Conservation (phyloP, 2,888 invertebrate species). For the Nephrotoma appendiculata region DNA sequence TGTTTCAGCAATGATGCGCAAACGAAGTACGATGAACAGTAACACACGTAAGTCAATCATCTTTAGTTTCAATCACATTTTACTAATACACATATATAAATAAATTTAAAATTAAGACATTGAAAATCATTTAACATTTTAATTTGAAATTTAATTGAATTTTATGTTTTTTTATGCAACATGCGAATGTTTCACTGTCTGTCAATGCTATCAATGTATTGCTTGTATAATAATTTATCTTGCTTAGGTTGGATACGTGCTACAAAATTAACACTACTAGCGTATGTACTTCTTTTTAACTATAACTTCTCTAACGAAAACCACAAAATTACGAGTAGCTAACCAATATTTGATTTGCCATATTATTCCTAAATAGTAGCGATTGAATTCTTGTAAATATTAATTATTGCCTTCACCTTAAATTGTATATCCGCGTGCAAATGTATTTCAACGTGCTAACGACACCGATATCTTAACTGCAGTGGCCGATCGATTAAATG, state of each 20-base stretch:
- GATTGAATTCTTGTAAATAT: not conserved
- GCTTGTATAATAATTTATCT: not conserved
- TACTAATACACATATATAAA: not conserved
- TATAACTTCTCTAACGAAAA: not conserved
- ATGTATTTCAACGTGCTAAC: too few relatives aligned
- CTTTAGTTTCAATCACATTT: not conserved
- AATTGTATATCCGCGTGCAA: too few relatives aligned
- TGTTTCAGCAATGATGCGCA: slow-evolving; percentile 74
- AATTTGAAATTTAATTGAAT: slow-evolving; percentile 1
- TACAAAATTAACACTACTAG: slow-evolving; percentile 12
- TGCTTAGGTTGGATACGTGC: slow-evolving; percentile 12
- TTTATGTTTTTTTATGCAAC: slow-evolving; percentile 2
- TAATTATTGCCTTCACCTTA: not conserved
- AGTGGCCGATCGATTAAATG: not conserved
- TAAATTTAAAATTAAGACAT: not conserved
- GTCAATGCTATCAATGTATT: not conserved
- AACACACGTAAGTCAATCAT: slow-evolving; percentile 24
- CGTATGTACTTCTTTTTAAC: slow-evolving; percentile 11
- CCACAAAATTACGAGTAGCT: not conserved
- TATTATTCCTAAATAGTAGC: not conserved
- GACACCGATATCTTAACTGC: not conserved
- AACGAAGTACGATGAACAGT: slow-evolving; percentile 26
- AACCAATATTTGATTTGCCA: not conserved
- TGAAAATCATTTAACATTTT: not conserved
- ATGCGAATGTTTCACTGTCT: not conserved